Conservation (phyloP, 2,797 vertebrate species). For the Crax fasciolata region DNA sequence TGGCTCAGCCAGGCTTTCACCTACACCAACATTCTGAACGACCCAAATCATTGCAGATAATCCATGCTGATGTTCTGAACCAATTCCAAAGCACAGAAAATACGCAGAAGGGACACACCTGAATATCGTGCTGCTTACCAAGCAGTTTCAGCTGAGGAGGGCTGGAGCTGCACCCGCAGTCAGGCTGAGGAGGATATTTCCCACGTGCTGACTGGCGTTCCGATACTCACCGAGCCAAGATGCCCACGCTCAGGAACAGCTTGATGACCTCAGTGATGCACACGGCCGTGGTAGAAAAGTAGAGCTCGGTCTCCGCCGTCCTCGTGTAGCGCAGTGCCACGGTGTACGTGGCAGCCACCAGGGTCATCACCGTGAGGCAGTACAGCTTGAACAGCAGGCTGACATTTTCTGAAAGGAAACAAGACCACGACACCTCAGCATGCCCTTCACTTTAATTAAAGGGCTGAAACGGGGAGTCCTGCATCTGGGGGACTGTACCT, state of each 20-base stretch:
- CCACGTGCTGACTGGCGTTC: neutral
- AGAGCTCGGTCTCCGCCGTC: conserved; percentile 87
- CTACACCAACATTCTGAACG: neutral
- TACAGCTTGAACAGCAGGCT: conserved; percentile 93
- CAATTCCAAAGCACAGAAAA: conserved; percentile 30
- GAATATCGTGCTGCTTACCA: neutral
- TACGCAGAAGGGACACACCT: conserved; percentile 12
- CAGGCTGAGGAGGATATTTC: neutral
- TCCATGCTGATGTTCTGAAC: conserved; percentile 9
- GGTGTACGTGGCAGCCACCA: conserved; percentile 93
- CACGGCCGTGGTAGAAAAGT: conserved; percentile 95
- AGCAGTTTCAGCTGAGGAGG: conserved; percentile 4
- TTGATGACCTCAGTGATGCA: conserved; percentile 94
- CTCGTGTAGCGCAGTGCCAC: conserved; percentile 92
- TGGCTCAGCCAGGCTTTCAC: neutral
- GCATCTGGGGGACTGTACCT: neutral
- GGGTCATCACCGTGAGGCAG: conserved; percentile 95
- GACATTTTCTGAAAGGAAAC: conserved; percentile 87
- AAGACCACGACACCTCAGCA: neutral
- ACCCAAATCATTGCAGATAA: neutral
- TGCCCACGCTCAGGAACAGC: conserved; percentile 90
- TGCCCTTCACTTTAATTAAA: neutral
- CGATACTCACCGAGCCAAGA: conserved; percentile 91
- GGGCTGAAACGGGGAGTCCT: neutral
- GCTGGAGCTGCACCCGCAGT: neutral